Evolutionary conservation across 1,140 invertebrate species (phyloP), one percentile per base, ranked within the genome.

Genomic region (Drosophila tsacasi): DNA sequence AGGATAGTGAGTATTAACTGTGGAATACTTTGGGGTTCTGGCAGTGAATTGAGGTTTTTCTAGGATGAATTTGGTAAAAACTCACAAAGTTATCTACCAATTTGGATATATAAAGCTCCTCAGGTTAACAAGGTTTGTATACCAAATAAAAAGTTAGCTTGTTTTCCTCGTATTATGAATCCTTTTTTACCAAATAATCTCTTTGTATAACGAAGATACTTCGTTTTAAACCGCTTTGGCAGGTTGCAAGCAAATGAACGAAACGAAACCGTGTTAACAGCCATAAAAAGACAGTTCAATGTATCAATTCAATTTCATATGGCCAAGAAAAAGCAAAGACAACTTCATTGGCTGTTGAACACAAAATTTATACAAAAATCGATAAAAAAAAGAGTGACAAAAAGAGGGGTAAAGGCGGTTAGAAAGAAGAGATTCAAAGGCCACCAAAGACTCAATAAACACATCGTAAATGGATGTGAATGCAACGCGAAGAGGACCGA

Each of bases 251-350:
- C 8, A 40, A 30, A 25, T 40, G 37, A 63, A 65, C 42, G 46
- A 58, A 64, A 17, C 23, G 59, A 79, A 79, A 60, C 54, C 30
- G 50, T 76, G 67, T 76, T 62, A 49, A 60, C 30, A 68, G 42
- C 59, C 61, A 87, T 83, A 80, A 87, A 86, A 87, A 73, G 23
- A 68, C 65, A 82, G 58, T 72, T 82, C 64, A 85, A 86, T 55
- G 59, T 58, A 49, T 76, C 72, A 73, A 65, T 68, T 68, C 76
- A 76, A 83, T 80, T 76, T 30, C 46, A 73, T 42, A 72, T 54
- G 44, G 21, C 42, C 61, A 46, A 44, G 23, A 63, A 63, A 60
- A 68, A 63, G 23, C 39, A 46, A 49, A 62, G 59, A 76, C 68
- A 81, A 81, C 65, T 87, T 63, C 40, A 74, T 87, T 76, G 65